Conservation (phyloP, 2,888 invertebrate species). For the Leptopilina syphax region DNA sequence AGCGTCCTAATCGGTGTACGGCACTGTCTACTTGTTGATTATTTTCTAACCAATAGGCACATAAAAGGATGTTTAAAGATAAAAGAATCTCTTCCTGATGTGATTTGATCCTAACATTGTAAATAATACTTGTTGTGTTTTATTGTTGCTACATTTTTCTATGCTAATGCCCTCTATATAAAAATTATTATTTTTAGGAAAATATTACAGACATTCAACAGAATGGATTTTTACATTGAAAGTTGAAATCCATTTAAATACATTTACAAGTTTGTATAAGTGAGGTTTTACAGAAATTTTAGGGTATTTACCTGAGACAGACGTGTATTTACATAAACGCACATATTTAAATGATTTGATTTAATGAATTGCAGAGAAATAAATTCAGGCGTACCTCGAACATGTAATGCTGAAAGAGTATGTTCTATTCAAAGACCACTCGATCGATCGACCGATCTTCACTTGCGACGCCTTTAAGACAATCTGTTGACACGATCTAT, state of each 20-base stretch:
- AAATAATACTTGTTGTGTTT: neutral
- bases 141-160: neutral
- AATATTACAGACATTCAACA: too few species aligned
- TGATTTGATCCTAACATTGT: constrained; percentile 10
- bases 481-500: constrained; percentile 68
- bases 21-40: neutral
- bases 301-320: too few species aligned
- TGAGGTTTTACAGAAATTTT: too few species aligned
- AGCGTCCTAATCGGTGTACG: constrained; percentile 15
- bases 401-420: neutral
- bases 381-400: too few species aligned
- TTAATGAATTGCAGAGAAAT: too few species aligned
- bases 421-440: constrained; percentile 23
- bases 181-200: neutral
- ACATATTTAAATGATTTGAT: too few species aligned
- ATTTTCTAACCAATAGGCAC: neutral
- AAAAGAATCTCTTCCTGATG: constrained; percentile 9
- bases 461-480: constrained; percentile 46
- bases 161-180: too few species aligned
- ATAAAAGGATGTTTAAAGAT: neutral
- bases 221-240: too few species aligned
- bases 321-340: too few species aligned
- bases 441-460: constrained; percentile 50
- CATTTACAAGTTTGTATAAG: too few species aligned
- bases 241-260: too few species aligned